Percentiles rank a stretch among this genome's conserved stretches.
phyloP scores from a whole-genome alignment of 2,113 vertebrate genomes.

The Alectura lathami region DNA sequence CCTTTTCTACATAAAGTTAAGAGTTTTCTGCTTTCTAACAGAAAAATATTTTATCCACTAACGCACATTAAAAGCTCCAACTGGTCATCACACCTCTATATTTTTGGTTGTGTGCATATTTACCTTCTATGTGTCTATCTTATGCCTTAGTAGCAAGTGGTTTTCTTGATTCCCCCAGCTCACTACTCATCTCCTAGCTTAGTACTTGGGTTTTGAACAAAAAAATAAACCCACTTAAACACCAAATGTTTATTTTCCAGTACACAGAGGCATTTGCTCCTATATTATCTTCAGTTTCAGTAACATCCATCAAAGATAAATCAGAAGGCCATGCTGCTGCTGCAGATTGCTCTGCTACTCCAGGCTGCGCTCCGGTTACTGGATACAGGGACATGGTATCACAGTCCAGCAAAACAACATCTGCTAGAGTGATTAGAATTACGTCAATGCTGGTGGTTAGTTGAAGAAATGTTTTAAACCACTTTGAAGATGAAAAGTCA shows the following conservation, averaged over 20 bases:
- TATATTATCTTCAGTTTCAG: not conserved
- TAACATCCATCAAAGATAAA: not conserved
- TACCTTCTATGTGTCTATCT: not conserved
- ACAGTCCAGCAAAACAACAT: conserved; percentile 40
- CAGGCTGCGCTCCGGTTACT: not conserved
- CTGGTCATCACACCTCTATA: not conserved
- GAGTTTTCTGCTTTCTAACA: not conserved
- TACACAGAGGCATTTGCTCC: not conserved
- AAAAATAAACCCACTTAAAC: not conserved
- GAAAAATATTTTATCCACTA: not conserved
- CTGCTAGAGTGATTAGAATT: conserved; percentile 42
- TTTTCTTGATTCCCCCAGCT: not conserved
- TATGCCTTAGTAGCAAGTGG: not conserved
- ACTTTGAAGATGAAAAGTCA: conserved; percentile 14
- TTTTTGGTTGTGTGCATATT: not conserved
- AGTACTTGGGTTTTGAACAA: not conserved
- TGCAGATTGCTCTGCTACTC: not conserved
- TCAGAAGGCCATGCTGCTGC: not conserved
- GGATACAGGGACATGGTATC: not conserved
- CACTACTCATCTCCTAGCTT: not conserved
- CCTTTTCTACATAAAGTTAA: not conserved
- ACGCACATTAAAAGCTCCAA: not conserved
- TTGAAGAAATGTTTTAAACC: conserved; percentile 13
- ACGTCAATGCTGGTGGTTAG: not conserved
- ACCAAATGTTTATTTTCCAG: not conserved